phyloP scores from a whole-genome alignment of 1,140 invertebrate species.

The Araneus ventricosus region DNA sequence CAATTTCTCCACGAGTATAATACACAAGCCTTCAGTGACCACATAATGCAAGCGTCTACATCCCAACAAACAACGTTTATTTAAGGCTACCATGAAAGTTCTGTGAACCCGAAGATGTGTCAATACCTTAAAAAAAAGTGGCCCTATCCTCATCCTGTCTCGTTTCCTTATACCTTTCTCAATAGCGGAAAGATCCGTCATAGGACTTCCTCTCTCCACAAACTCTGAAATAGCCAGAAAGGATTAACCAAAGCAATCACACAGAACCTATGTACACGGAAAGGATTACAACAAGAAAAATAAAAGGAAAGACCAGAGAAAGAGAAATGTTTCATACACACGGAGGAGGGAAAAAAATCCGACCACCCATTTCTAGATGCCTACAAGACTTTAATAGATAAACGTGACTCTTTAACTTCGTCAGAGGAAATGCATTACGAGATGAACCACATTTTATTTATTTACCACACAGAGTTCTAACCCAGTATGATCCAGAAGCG shows the following conservation, averaged over 20 bases:
- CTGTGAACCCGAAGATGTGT: background rate
- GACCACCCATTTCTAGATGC: background rate
- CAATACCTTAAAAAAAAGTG: background rate
- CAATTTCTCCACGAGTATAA: no score
- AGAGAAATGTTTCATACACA: background rate
- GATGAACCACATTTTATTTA: slow-evolving; percentile 61
- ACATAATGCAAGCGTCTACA: no score
- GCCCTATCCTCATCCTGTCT: background rate
- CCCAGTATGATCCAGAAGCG: background rate
- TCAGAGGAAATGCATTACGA: slow-evolving; percentile 48
- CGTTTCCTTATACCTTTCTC: background rate
- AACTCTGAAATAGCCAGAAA: slow-evolving; percentile 16
- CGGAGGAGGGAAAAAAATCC: background rate
- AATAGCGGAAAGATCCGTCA: background rate
- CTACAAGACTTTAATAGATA: slow-evolving; percentile 50
- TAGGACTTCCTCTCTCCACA: background rate
- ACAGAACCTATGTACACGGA: background rate
- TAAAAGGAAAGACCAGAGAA: background rate
- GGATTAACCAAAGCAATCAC: slow-evolving; percentile 39
- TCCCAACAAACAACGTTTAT: background rate
- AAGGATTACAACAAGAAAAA: background rate
- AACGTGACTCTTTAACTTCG: slow-evolving; percentile 56
- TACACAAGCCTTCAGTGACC: no score
- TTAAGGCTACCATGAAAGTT: background rate
- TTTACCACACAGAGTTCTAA: background rate